These are phyloP conservation scores for Martes martes DNA, from an alignment of 2,113 vertebrate genomes.

Conservation along the genomic window DNA sequence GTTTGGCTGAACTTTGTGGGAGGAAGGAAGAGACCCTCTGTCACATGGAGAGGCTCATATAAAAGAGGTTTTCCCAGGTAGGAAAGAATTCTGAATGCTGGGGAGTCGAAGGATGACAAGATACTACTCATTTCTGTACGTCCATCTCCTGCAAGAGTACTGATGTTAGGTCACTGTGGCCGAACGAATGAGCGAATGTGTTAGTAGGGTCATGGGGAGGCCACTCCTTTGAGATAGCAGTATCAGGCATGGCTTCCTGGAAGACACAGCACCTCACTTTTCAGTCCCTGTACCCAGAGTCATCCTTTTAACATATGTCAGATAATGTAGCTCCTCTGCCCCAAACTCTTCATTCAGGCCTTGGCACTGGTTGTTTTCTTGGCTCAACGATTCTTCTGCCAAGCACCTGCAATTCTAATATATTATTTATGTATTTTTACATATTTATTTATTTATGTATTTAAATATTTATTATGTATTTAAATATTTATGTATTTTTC, in stretches of 20 bases:
- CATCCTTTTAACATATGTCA: background rate
- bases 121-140: background rate
- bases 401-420: background rate
- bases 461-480: no score
- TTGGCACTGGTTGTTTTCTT: background rate
- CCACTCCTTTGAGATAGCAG: background rate
- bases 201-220: accelerated
- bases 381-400: background rate
- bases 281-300: background rate
- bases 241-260: background rate
- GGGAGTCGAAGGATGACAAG: background rate
- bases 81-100: background rate
- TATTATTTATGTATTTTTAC: background rate
- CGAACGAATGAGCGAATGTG: accelerated
- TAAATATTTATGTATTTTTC: background rate
- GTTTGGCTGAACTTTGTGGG: background rate
- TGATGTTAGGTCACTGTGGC: background rate
- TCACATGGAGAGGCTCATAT: background rate
- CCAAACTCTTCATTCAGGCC: background rate
- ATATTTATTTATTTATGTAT: no score
- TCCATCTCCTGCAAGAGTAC: background rate
- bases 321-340: background rate
- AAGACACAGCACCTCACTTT: background rate
- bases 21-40: background rate
- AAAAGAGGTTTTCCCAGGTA: background rate